Evolutionary conservation across 2,888 invertebrate species (phyloP).

Genomic region (Thymelicus sylvestris): DNA sequence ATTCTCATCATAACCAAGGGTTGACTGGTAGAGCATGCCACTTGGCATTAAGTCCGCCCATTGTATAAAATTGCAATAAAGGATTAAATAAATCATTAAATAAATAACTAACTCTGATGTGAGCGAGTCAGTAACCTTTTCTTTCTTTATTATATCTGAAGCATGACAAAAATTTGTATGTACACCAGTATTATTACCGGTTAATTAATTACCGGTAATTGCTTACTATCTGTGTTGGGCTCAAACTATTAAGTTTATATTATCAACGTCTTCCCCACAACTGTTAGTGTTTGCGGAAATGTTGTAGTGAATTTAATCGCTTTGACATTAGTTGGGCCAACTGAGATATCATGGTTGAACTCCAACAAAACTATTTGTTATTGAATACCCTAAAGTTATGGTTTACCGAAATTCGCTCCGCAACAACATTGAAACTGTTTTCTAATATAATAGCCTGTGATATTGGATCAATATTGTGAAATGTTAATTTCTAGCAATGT

Average conservation of each 20-base stretch:
- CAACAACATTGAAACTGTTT: neutral
- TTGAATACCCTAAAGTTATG: constrained; percentile 32
- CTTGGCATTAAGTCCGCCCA: no score
- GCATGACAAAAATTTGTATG: no score
- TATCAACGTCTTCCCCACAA: constrained; percentile 17
- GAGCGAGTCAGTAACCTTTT: no score
- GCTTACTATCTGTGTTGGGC: neutral
- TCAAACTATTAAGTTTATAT: constrained; percentile 1
- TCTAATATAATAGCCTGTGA: neutral
- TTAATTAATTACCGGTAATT: neutral
- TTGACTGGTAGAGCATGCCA: no score
- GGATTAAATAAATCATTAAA: no score
- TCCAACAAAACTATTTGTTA: constrained; percentile 33
- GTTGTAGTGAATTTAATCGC: constrained; percentile 32
- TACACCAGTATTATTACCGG: no score
- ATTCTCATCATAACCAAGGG: no score
- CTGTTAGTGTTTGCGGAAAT: constrained; percentile 27
- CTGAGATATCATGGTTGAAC: constrained; percentile 22
- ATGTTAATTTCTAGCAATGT: no score
- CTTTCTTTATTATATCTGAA: no score
- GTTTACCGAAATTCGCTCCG: constrained; percentile 12
- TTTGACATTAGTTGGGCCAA: constrained; percentile 31
- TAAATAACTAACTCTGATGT: no score
- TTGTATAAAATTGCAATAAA: no score
- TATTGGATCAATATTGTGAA: no score